Evolutionary conservation across 2,888 invertebrate species (phyloP).

Genomic region (Tetragonisca angustula): DNA sequence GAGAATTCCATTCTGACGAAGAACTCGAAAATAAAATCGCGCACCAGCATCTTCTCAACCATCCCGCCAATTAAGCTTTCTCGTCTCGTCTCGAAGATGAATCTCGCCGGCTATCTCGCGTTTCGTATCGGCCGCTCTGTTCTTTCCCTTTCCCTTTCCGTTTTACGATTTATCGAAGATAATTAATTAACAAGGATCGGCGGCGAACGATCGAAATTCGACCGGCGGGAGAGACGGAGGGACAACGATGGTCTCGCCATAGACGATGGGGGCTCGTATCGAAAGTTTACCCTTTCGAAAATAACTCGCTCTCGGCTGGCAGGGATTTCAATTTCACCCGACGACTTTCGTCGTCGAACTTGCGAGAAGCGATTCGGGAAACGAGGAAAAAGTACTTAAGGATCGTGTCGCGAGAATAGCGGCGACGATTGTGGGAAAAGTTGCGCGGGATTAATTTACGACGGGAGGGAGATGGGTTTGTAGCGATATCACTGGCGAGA

Average conservation of each 20-base stretch:
- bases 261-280: background rate
- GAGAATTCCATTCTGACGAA: conserved; percentile 12
- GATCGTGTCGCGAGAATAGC: conserved; percentile 13
- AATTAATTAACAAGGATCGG: conserved; percentile 54
- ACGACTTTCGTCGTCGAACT: conserved; percentile 5
- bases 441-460: conserved; percentile 64
- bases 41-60: conserved; percentile 17
- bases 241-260: background rate
- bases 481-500: conserved; percentile 61
- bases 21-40: background rate
- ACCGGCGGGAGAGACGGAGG: background rate
- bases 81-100: conserved; percentile 22
- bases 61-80: conserved; percentile 54
- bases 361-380: background rate
- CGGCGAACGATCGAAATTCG: conserved; percentile 3
- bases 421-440: conserved; percentile 38
- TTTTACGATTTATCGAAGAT: conserved; percentile 33
- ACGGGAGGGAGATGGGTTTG: conserved; percentile 38
- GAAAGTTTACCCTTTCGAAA: background rate
- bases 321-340: background rate
- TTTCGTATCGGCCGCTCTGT: conserved; percentile 27
- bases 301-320: background rate
- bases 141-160: conserved; percentile 8
- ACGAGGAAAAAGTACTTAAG: background rate
- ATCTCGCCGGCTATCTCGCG: conserved; percentile 30